phyloP scores from a whole-genome alignment of 1,140 invertebrate genomes.

The Drosophila kikkawai region DNA sequence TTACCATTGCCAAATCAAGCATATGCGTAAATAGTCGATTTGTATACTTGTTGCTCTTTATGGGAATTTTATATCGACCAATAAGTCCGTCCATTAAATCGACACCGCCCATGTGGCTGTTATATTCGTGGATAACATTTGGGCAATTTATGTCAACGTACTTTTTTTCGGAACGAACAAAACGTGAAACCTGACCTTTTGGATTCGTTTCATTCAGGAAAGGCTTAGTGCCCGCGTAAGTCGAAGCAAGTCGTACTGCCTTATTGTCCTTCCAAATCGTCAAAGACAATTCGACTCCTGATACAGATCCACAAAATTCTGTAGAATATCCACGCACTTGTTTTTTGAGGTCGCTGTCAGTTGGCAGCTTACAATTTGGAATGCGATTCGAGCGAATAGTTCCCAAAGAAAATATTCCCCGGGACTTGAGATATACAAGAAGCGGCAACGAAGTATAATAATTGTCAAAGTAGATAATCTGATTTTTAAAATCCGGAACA shows the following conservation, averaged over 20 bases:
- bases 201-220: slow-evolving; percentile 17
- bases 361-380: slow-evolving; percentile 26
- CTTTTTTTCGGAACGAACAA: slow-evolving; percentile 23
- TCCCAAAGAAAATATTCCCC: slow-evolving; percentile 21
- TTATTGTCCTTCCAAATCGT: slow-evolving; percentile 35
- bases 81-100: too few species aligned
- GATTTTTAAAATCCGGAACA: too few species aligned
- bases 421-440: background rate
- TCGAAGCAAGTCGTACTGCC: slow-evolving; percentile 26
- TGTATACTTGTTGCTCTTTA: too few species aligned
- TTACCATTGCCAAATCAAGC: too few species aligned
- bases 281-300: slow-evolving; percentile 6
- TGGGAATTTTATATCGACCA: too few species aligned
- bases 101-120: too few species aligned
- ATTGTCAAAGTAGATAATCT: background rate
- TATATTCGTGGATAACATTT: too few species aligned
- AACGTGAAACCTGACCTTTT: slow-evolving; percentile 26
- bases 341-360: slow-evolving; percentile 28
- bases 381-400: slow-evolving; percentile 25
- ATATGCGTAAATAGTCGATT: too few species aligned
- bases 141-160: background rate
- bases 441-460: background rate
- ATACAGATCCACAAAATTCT: too few species aligned
- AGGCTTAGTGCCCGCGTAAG: slow-evolving; percentile 12
- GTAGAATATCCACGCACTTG: slow-evolving; percentile 27